These are phyloP conservation scores for Leptestheria dahalacensis DNA, from an alignment of 1,140 invertebrate species.

Conservation along the genomic window DNA sequence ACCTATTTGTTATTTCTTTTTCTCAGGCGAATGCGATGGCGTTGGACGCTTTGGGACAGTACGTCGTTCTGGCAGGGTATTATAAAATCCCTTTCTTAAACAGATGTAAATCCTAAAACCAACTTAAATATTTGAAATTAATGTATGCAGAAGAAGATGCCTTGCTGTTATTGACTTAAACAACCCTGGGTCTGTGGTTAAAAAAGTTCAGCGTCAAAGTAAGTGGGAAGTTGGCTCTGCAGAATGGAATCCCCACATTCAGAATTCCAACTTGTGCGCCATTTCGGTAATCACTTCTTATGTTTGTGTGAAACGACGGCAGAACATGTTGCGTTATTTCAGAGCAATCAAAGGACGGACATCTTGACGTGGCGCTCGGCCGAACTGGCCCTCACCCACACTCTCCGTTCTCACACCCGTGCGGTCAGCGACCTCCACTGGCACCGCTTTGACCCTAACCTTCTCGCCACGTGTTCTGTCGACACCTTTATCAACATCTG, in stretches of 20 bases:
- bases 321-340: constrained; percentile 24
- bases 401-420: constrained; percentile 68
- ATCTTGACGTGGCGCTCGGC: constrained; percentile 52
- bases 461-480: constrained; percentile 80
- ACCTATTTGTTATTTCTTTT: constrained; percentile 19
- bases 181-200: constrained; percentile 50
- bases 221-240: constrained; percentile 86
- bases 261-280: constrained; percentile 65
- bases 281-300: constrained; percentile 84
- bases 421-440: constrained; percentile 86
- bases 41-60: constrained; percentile 65
- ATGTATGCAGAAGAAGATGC: constrained; percentile 46
- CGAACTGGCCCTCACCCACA: constrained; percentile 49
- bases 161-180: constrained; percentile 65
- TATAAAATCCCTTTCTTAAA: constrained; percentile 23
- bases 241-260: constrained; percentile 74
- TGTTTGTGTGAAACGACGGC: too few species aligned
- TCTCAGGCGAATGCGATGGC: constrained; percentile 77
- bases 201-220: constrained; percentile 67
- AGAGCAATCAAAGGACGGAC: constrained; percentile 73
- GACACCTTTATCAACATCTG: constrained; percentile 87
- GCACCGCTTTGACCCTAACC: constrained; percentile 73
- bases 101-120: constrained; percentile 2
- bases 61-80: constrained; percentile 66
- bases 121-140: constrained; percentile 14